Conservation (phyloP, 2,113 vertebrate species). For the Ia io region DNA sequence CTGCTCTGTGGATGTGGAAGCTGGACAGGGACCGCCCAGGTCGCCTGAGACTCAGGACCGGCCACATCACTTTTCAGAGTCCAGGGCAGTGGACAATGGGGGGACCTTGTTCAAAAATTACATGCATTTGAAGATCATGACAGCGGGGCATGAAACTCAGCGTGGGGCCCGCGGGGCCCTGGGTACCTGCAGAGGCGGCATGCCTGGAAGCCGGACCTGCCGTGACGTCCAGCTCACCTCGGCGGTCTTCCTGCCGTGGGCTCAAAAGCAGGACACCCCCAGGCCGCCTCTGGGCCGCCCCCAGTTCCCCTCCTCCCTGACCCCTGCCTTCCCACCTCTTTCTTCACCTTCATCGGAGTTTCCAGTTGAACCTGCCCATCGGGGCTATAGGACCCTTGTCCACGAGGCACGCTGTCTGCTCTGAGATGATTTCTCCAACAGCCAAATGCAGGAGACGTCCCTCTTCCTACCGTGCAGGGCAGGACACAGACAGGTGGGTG, state of each 20-base stretch:
- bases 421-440: background rate
- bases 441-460: background rate
- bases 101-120: background rate
- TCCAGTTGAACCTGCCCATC: background rate
- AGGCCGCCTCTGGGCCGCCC: background rate
- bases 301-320: accelerated
- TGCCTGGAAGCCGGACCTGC: accelerated
- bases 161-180: accelerated
- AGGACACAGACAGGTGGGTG: background rate
- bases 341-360: background rate
- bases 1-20: background rate
- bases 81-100: background rate
- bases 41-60: background rate
- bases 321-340: background rate
- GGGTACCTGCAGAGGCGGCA: background rate
- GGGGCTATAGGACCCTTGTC: accelerated
- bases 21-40: accelerated
- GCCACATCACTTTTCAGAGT: accelerated
- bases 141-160: background rate
- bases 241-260: accelerated
- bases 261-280: background rate
- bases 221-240: accelerated
- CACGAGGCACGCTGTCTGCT: accelerated
- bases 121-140: background rate
- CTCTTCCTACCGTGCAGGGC: accelerated